These are phyloP conservation scores for Novumbra hubbsi DNA, from an alignment of 2,797 vertebrate genomes.

Conservation along the genomic window DNA sequence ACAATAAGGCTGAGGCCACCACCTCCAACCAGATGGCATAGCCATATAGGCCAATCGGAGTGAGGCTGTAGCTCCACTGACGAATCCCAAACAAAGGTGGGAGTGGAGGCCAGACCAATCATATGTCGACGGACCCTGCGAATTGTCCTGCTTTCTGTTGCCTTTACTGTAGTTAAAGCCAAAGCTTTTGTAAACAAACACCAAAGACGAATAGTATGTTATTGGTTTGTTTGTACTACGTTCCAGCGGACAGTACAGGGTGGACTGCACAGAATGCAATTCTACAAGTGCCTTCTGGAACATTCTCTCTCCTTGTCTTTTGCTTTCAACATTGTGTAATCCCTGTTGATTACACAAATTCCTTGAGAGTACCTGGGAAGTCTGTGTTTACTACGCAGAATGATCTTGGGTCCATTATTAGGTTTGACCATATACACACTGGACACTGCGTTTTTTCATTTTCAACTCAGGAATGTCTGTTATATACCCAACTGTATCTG, in stretches of 20 bases:
- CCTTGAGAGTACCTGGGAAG: constrained; percentile 36
- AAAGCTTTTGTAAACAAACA: constrained; percentile 27
- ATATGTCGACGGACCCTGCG: constrained; percentile 7
- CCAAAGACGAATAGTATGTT: constrained; percentile 34
- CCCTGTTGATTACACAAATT: constrained; percentile 14
- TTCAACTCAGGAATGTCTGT: constrained; percentile 58
- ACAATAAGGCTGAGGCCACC: constrained; percentile 56
- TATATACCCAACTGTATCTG: constrained; percentile 36
- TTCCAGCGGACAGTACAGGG: constrained; percentile 6
- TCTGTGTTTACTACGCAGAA: constrained; percentile 8
- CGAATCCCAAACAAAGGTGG: constrained; percentile 14
- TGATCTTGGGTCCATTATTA: constrained; percentile 1
- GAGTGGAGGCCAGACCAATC: not conserved
- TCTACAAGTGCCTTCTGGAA: constrained; percentile 36
- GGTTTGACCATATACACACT: constrained; percentile 22
- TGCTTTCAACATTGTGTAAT: constrained; percentile 39
- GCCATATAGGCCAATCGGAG: constrained; percentile 39
- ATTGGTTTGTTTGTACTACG: constrained; percentile 7
- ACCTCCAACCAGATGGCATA: constrained; percentile 50
- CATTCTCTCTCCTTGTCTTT: constrained; percentile 24
- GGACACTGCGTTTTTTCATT: constrained; percentile 21
- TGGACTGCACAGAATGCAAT: constrained; percentile 6
- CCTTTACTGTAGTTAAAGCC: constrained; percentile 10
- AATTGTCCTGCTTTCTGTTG: constrained; percentile 11
- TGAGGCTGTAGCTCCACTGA: not conserved